A percentile compares a stretch with the other conserved stretches of the same genome.
Conservation (phyloP, 2,888 invertebrate species). For the Chouioia cunea region DNA sequence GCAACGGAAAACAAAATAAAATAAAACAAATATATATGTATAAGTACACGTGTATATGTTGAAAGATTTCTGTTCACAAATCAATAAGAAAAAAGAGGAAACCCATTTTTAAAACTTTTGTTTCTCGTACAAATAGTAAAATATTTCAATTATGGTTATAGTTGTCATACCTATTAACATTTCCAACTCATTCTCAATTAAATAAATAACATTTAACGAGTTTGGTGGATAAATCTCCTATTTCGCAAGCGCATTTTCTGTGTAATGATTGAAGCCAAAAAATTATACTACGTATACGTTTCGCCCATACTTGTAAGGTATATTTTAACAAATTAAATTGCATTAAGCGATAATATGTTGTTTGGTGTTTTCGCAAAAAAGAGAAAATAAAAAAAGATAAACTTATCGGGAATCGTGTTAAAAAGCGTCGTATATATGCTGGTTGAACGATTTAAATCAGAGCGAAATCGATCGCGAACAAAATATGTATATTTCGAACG, state of each 20-base stretch:
- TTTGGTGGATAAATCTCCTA: constrained; percentile 35
- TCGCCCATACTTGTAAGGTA: constrained; percentile 42
- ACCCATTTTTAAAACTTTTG: not conserved
- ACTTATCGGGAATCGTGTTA: not conserved
- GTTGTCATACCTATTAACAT: no score
- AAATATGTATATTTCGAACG: no score
- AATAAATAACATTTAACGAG: not conserved
- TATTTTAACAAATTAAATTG: constrained; percentile 37
- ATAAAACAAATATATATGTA: constrained; percentile 8
- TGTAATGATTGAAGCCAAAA: constrained; percentile 38
- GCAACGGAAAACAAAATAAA: constrained; percentile 26
- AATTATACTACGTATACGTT: constrained; percentile 42
- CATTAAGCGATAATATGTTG: constrained; percentile 42
- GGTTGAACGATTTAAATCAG: no score
- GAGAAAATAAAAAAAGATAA: constrained; percentile 26
- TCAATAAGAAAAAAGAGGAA: constrained; percentile 18
- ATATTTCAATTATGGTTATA: no score
- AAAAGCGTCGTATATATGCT: no score
- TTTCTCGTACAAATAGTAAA: no score
- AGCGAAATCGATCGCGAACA: no score
- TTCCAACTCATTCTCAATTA: no score
- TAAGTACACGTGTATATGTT: no score
- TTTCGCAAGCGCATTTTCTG: constrained; percentile 37
- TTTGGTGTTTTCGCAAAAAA: constrained; percentile 42
- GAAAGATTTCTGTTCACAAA: constrained; percentile 1